These are phyloP conservation scores for Pseudeuparius sepicola DNA, from an alignment of 2,888 invertebrate species.

Conservation along the genomic window DNA sequence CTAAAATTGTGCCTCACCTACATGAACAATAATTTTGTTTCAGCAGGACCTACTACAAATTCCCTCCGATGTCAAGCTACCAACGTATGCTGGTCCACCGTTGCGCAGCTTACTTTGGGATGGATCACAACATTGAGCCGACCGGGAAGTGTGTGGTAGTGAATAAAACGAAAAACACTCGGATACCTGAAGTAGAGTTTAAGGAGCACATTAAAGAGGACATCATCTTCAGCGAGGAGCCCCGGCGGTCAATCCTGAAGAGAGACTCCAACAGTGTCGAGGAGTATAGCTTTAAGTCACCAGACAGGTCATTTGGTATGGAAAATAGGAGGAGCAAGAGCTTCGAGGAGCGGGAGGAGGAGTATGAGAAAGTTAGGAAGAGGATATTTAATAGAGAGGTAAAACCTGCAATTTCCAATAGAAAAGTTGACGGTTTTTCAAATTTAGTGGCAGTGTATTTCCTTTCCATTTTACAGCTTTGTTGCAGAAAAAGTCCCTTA, in stretches of 20 bases:
- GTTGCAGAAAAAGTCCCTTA: not conserved
- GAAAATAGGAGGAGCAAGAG: slow-evolving; percentile 69
- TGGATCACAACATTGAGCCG: slow-evolving; percentile 88
- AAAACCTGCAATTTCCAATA: too few species aligned
- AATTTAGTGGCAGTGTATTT: too few species aligned
- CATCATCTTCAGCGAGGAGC: slow-evolving; percentile 45
- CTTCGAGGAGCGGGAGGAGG: slow-evolving; percentile 84
- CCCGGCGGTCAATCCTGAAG: slow-evolving; percentile 70
- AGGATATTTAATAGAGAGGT: slow-evolving; percentile 68
- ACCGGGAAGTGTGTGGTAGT: slow-evolving; percentile 75
- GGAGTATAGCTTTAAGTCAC: slow-evolving; percentile 50
- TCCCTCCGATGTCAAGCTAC: slow-evolving; percentile 91
- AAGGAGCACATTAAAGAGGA: slow-evolving; percentile 60
- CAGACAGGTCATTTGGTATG: slow-evolving; percentile 51
- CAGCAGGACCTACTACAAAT: slow-evolving; percentile 69
- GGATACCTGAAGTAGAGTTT: slow-evolving; percentile 62
- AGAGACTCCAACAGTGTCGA: slow-evolving; percentile 74
- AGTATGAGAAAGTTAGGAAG: slow-evolving; percentile 74
- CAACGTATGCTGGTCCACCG: slow-evolving; percentile 94
- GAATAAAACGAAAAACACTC: slow-evolving; percentile 63
- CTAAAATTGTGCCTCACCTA: too few species aligned
- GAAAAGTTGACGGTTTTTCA: too few species aligned
- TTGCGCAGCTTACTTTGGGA: slow-evolving; percentile 85
- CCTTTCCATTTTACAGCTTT: not conserved
- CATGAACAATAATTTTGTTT: too few species aligned